phyloP scores from a whole-genome alignment of 1,140 invertebrate species.

The Oreohelix idahoensis region DNA sequence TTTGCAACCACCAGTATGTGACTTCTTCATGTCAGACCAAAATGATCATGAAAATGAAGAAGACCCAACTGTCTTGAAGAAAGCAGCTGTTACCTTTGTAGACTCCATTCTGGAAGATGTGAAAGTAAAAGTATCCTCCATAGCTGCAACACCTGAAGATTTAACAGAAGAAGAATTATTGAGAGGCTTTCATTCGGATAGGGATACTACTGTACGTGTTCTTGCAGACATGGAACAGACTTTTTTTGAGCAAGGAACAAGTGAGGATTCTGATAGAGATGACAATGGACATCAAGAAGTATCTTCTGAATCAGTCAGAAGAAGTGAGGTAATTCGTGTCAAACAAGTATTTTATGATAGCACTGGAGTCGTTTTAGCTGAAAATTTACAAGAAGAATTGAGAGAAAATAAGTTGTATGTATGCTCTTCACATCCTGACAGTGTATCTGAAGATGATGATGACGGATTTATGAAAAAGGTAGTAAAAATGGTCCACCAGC shows the following conservation, averaged over 20 bases:
- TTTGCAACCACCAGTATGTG: background rate
- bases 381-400: constrained; percentile 78
- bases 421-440: constrained; percentile 54
- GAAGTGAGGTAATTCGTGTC: constrained; percentile 24
- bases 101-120: constrained; percentile 64
- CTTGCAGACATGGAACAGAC: background rate
- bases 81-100: constrained; percentile 63
- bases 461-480: background rate
- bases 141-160: constrained; percentile 26
- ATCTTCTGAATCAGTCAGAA: background rate
- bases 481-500: background rate
- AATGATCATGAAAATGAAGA: constrained; percentile 34
- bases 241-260: background rate
- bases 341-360: constrained; percentile 75
- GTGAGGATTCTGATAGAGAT: constrained; percentile 25
- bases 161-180: constrained; percentile 40
- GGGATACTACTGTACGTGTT: background rate
- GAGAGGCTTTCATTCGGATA: background rate
- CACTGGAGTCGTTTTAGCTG: constrained; percentile 81
- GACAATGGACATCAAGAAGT: constrained; percentile 7
- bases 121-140: constrained; percentile 46
- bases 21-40: constrained; percentile 5
- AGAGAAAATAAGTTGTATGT: constrained; percentile 60
- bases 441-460: constrained; percentile 14
- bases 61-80: constrained; percentile 43